Base-by-base conservation (phyloP, 2,113 vertebrate genomes). In the Chaenocephalus aceratus region DNA sequence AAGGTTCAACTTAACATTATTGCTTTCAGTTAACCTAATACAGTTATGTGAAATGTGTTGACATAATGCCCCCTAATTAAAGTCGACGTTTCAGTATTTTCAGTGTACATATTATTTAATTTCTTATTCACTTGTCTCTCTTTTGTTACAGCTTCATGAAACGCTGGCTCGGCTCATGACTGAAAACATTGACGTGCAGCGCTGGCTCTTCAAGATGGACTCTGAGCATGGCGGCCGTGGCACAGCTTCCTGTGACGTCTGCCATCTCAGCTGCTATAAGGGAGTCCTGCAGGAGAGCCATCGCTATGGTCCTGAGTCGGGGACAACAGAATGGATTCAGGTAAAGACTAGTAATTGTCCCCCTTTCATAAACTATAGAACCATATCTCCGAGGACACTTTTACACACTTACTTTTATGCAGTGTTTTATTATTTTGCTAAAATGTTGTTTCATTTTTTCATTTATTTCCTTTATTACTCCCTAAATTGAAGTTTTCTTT, bases 121-220 rank as follows among this genome's bases (percentile, higher is more conserved):
- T 41, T 63, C 3, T 63, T 36, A 6, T 51, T 66, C 30, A 45
- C 72, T 62, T 18, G 12, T 76, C 14, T 75, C 34, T 67, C 23
- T 64, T 16, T 71, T 72, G 26, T 8, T 82, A 44, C 89, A 99
- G 97, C 89, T 98, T 90, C 76, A 96, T 8, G 76, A 93, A 2
- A 88, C 84, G 6, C 88, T 98, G 72, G 93, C 95, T 51, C 93
- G 92, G 80, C 91, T 97, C 16, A 56, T 99, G 60, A 8, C 85
- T 1, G 93, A 95, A 57, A 90, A 97, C 26, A n/a, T 89, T 60
- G 83, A 94, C 3, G 95, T 98, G 82, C 86, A 52, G 45, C 95
- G 95, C 44, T 98, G 97, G 97, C 75, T 98, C 61, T 96, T 98
- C 73, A 98, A 98, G 92, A 91, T 93, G 71, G 95, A 97, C 21